phyloP scores from a whole-genome alignment of 2,888 invertebrate species.

The Apodemia mormo region DNA sequence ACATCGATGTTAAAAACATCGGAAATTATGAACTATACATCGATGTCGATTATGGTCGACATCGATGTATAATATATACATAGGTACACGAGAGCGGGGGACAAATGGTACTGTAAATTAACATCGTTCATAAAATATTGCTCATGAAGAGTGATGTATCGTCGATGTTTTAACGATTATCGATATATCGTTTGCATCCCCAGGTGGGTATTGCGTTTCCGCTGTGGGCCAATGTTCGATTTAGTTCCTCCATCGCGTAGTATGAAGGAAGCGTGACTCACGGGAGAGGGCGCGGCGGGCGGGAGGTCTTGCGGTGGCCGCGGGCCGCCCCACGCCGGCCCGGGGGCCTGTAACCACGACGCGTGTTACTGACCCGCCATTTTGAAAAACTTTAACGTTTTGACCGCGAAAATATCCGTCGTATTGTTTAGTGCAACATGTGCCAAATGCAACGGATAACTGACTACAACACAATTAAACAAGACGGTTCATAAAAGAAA shows the following conservation, averaged over 20 bases:
- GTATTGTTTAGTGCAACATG: background rate
- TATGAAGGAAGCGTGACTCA: constrained; percentile 42
- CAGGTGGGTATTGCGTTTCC: too few species aligned
- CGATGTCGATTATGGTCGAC: too few species aligned
- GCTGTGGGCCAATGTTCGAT: background rate
- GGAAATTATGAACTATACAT: too few species aligned
- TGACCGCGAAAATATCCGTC: background rate
- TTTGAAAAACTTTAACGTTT: constrained; percentile 17
- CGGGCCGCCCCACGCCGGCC: constrained; percentile 57
- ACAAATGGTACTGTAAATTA: too few species aligned
- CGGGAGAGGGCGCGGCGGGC: constrained; percentile 56
- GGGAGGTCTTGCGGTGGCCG: constrained; percentile 58
- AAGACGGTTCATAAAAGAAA: background rate
- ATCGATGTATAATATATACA: too few species aligned
- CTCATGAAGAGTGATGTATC: too few species aligned
- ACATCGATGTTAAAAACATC: too few species aligned
- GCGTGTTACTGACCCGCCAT: constrained; percentile 32
- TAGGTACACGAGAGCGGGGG: too few species aligned
- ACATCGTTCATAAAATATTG: too few species aligned
- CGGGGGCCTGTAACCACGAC: constrained; percentile 45
- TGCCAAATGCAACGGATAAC: background rate
- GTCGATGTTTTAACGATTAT: too few species aligned
- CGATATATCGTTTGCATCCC: too few species aligned
- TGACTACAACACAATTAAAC: background rate
- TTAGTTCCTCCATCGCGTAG: background rate